Evolutionary conservation across 2,888 invertebrate species (phyloP), one percentile per base, ranked within the genome.

Genomic region (Fragum sueziense): DNA sequence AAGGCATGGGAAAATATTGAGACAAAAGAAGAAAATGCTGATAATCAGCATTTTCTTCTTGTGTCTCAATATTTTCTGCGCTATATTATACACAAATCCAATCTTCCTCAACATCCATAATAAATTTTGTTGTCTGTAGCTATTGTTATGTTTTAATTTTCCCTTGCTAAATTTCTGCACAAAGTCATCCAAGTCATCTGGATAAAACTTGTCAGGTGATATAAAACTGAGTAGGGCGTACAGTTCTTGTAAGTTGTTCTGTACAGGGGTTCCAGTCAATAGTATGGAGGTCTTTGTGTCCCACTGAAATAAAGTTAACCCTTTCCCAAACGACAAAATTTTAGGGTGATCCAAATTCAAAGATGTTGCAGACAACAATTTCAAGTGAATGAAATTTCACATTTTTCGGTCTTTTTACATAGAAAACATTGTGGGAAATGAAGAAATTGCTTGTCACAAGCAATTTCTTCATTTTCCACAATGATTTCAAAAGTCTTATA

Each of bases 221-320:
- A 91, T 87, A 80, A 94, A 93, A 57, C 90, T 88, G 1, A 94
- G 89, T 11, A 94, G 87, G 2, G 93, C 85, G 84, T 93, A 93
- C 61, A 94, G 86, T 79, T 94, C 94, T 20, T 82, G 74, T 31
- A 94, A 86, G 76, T 94, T 93, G 87, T 94, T 94, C 87, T 94
- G 94, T 22, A 94, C 90, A 9, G 94, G 94, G 11, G 94, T 94
- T 2, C 94, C 94, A 20, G 94, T 94, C 76, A 94, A 83, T 59
- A 94, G 85, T 4, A 93, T 79, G 20, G 86, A 76, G 62, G 88
- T 86, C 0, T 84, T 70, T 51, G 69, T 69, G 31, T 69, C 69
- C 69, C 69, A 69, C 69, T 69, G 69, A 57, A 57, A 57, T 3
- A 22, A 22, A 22, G 6, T n/a, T 11, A 52, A 7, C 52, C 6